Base-by-base conservation (phyloP, 2,113 vertebrate genomes). In the Vimba vimba region DNA sequence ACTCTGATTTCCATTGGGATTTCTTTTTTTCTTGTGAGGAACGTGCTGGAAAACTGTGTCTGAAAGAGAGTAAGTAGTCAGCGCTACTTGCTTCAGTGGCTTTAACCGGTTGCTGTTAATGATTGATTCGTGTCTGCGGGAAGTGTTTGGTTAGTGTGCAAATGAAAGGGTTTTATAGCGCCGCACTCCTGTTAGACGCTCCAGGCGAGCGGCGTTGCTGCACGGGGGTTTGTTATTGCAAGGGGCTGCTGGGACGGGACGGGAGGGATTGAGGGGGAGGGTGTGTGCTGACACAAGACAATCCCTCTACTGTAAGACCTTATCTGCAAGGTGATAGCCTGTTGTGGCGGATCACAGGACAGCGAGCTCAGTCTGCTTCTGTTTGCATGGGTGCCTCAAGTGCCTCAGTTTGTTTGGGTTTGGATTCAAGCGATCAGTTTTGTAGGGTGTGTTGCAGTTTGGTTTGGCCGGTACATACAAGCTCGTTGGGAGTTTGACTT, bases 311-410 rank as follows among this genome's bases (percentile, higher is more conserved):
- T 88, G 77, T 79, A 87, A 89, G 90, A 91, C 86, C 90, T 92
- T 92, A 93, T 92, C 86, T 83, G 71, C 86, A 90, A 91, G 87
- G 88, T 92, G 93, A 94, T 91, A 92, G 87, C 90, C 88, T 85
- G 84, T 60, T 23, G 86, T 86, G 89, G 87, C 52, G 88, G 87
- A 82, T 82, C 84, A 78, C 71, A 79, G 85, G 30, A 45, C 74
- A 73, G 25, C 43, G 30, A 74, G 74, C 6, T 30, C 36, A 57
- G 33, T 25, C 62, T 39, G 27, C 82, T 81, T 81, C 55, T 87
- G 55, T 83, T 25, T 88, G 75, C 78, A 62, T 85, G 27, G n/a
- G 45, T 45, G 62, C 55, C 60, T 83, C 57, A 55, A 62, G 82
- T 57, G 9, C 71, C 78, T 83, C 69, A 88, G 85, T 85, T 71